phyloP scores from a whole-genome alignment of 1,140 invertebrate genomes.

The Anagrus nilaparvatae region DNA sequence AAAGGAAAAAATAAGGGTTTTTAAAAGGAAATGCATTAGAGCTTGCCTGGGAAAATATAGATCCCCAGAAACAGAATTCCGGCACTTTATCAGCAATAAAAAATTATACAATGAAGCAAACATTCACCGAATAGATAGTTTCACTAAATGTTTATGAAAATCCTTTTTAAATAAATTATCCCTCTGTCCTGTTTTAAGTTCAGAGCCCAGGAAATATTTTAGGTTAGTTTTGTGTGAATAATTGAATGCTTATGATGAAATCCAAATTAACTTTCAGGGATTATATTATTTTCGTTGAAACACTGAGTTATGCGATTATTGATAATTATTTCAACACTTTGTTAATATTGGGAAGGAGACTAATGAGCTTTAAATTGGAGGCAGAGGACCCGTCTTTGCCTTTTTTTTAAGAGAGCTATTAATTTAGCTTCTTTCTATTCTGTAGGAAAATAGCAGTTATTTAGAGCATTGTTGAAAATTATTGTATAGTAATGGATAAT shows the following conservation, averaged over 20 bases:
- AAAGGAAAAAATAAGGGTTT: conserved; percentile 1
- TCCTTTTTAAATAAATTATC: too few relatives aligned
- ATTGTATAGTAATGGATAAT: conserved; percentile 9
- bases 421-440: conserved; percentile 13
- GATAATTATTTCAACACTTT: conserved; percentile 21
- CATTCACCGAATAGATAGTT: conserved; percentile 9
- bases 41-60: not conserved
- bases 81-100: conserved; percentile 1
- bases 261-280: too few relatives aligned
- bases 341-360: conserved; percentile 14
- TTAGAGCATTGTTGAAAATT: conserved; percentile 16
- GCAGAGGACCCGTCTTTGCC: too few relatives aligned
- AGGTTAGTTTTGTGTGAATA: too few relatives aligned
- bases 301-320: too few relatives aligned
- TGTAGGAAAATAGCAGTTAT: conserved; percentile 11
- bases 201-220: too few relatives aligned
- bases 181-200: too few relatives aligned
- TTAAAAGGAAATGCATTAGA: conserved; percentile 10
- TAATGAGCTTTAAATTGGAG: conserved; percentile 11
- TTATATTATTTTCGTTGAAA: too few relatives aligned
- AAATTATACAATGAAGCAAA: conserved; percentile 6
- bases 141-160: too few relatives aligned
- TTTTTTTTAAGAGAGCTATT: conserved; percentile 15
- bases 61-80: not conserved
- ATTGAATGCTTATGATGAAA: too few relatives aligned